These are phyloP conservation scores for Tyto alba DNA, from an alignment of 2,113 vertebrate species.

Conservation along the genomic window DNA sequence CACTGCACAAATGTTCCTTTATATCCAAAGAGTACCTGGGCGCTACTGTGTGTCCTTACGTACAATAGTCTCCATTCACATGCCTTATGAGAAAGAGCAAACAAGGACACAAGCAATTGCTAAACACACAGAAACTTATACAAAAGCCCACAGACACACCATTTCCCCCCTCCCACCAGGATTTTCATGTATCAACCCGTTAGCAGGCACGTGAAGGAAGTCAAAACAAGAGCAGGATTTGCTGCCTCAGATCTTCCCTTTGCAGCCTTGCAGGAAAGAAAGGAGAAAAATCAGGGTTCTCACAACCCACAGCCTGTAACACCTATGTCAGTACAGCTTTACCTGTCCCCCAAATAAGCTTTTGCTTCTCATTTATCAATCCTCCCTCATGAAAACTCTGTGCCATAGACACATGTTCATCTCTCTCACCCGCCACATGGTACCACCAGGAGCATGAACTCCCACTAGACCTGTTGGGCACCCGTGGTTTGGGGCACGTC, in stretches of 20 bases:
- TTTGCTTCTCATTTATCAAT: background rate
- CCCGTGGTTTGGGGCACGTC: rapidly evolving
- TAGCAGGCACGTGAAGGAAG: background rate
- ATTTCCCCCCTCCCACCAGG: background rate
- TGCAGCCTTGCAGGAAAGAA: background rate
- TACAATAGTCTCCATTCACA: background rate
- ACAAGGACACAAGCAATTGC: background rate
- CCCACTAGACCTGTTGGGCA: rapidly evolving
- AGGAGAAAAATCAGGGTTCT: background rate
- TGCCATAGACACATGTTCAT: background rate
- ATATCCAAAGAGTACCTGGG: background rate
- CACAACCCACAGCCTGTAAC: background rate
- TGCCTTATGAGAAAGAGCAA: background rate
- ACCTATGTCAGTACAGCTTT: background rate
- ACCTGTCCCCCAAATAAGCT: background rate
- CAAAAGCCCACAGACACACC: background rate
- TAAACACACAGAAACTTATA: background rate
- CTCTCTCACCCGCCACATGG: background rate
- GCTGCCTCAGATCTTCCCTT: background rate
- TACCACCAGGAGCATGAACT: background rate
- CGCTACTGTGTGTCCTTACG: background rate
- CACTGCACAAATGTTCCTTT: background rate
- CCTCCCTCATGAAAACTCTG: rapidly evolving
- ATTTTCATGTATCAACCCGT: background rate
- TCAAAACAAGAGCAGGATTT: background rate